Conservation (phyloP, 2,113 vertebrate genomes). For the Perccottus glenii region DNA sequence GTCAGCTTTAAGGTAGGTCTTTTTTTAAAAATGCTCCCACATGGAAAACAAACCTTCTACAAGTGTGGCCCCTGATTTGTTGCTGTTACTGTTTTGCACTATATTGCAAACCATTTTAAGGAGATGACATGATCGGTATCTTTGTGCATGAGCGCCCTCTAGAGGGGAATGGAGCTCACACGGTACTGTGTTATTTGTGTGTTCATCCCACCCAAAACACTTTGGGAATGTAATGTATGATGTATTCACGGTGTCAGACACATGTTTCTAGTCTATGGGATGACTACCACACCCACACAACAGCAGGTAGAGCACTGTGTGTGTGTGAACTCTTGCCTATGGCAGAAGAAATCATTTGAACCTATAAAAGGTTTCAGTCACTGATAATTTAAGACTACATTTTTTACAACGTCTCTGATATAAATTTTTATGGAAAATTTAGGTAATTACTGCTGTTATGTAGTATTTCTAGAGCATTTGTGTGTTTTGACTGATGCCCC, state of each 20-base stretch:
- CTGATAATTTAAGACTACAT: conserved; percentile 32
- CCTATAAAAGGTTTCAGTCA: conserved; percentile 48
- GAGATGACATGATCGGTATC: neutral
- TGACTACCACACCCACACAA: conserved; percentile 32
- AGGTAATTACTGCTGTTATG: conserved; percentile 15
- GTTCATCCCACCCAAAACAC: conserved; percentile 9
- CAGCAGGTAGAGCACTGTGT: conserved; percentile 40
- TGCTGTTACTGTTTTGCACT: conserved; percentile 27
- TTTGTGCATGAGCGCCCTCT: conserved; percentile 62
- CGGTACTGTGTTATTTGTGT: conserved; percentile 3
- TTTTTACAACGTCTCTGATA: conserved; percentile 4
- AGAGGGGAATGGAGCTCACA: conserved; percentile 25
- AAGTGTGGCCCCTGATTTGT: neutral
- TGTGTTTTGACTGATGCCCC: conserved; percentile 3
- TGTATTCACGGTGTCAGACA: too few relatives aligned
- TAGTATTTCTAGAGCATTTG: conserved; percentile 17
- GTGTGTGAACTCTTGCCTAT: conserved; percentile 50
- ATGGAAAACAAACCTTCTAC: neutral
- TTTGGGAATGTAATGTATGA: neutral
- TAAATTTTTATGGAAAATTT: conserved; percentile 7
- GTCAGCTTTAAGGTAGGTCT: neutral
- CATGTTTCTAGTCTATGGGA: conserved; percentile 30
- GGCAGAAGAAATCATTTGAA: conserved; percentile 56
- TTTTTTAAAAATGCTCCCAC: neutral
- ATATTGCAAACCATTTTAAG: conserved; percentile 20